Conservation (phyloP, 2,113 vertebrate genomes). For the Nycticebus coucang region DNA sequence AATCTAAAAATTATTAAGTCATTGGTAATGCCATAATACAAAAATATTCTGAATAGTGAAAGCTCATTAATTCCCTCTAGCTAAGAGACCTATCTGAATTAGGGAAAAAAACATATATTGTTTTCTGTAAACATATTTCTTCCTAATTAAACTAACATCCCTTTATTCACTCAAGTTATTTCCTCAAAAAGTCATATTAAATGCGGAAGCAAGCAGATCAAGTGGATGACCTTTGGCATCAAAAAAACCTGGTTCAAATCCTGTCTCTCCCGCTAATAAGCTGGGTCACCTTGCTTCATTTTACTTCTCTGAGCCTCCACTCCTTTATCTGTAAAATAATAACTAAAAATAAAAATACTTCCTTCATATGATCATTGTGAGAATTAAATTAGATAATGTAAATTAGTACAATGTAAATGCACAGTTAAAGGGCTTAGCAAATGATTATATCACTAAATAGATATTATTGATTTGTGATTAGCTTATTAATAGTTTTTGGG, state of each 20-base stretch:
- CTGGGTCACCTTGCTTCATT: not conserved
- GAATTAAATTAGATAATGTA: not conserved
- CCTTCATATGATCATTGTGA: not conserved
- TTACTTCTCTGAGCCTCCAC: not conserved
- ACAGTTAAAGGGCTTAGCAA: not conserved
- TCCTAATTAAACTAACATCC: not conserved
- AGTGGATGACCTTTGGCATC: not conserved
- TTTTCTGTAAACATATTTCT: not conserved
- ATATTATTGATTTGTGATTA: not conserved
- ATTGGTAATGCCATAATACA: not conserved
- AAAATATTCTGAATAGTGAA: constrained; percentile 3
- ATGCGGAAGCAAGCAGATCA: not conserved
- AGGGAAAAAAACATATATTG: not conserved
- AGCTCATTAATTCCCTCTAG: not conserved
- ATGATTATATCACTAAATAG: not conserved
- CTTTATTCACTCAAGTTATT: not conserved
- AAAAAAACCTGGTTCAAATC: not conserved
- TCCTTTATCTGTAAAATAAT: not conserved
- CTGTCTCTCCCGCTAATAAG: not conserved
- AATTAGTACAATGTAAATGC: not conserved
- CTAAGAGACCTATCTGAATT: not conserved
- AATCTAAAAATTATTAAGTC: constrained; percentile 28
- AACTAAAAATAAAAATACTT: not conserved
- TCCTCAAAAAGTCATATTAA: not conserved
- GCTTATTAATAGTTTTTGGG: not conserved